These are phyloP conservation scores for Mesocentrotus franciscanus DNA, from an alignment of 53 echinoderm and acorn worm genomes.

Conservation along the genomic window DNA sequence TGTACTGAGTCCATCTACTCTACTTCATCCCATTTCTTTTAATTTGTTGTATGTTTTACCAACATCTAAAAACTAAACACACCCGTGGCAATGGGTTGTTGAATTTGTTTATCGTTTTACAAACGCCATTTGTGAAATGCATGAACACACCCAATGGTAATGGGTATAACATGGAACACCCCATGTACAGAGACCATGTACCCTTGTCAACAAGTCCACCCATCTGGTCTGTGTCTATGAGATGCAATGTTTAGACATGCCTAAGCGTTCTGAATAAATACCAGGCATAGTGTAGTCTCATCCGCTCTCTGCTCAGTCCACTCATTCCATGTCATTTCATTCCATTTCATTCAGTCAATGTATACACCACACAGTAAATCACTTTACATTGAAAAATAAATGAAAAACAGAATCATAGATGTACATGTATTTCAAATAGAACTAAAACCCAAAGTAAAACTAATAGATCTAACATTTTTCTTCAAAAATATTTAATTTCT, in stretches of 20 bases:
- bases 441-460: too few species aligned
- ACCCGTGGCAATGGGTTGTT: not conserved
- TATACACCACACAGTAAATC: too few species aligned
- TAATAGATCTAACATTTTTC: too few species aligned
- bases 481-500: too few species aligned
- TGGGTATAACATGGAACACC: not conserved
- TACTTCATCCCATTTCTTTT: too few species aligned
- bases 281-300: slow-evolving; percentile 30
- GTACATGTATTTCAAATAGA: too few species aligned
- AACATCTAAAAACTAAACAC: not conserved
- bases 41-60: not conserved
- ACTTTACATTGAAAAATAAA: too few species aligned
- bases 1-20: too few species aligned
- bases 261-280: slow-evolving; percentile 29
- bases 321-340: too few species aligned
- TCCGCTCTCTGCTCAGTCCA: too few species aligned
- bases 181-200: not conserved
- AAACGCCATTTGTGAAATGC: not conserved
- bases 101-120: not conserved
- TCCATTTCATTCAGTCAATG: too few species aligned
- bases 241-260: slow-evolving; percentile 52
- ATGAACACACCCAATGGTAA: not conserved
- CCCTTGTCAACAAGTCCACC: slow-evolving; percentile 14
- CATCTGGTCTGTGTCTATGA: slow-evolving; percentile 38
- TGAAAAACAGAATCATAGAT: too few species aligned